Conservation (phyloP, 2,113 vertebrate genomes). For the Gobiocypris rarus region DNA sequence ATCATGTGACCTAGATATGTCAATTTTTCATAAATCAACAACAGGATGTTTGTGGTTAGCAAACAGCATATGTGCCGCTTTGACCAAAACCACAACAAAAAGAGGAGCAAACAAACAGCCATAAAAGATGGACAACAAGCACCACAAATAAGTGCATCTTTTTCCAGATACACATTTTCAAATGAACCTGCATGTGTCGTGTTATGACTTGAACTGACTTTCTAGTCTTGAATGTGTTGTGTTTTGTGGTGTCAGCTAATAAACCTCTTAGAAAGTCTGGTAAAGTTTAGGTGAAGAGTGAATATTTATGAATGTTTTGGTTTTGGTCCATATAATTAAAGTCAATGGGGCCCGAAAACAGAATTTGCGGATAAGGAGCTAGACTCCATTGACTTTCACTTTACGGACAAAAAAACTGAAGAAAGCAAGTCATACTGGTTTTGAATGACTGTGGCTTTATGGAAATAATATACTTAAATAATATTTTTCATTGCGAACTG, state of each 20-base stretch:
- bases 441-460: background rate
- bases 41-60: constrained; percentile 9
- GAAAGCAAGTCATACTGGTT: background rate
- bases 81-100: constrained; percentile 3
- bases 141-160: background rate
- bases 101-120: background rate
- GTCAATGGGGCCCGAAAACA: too few relatives aligned
- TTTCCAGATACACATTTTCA: background rate
- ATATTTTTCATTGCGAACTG: too few relatives aligned
- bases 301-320: background rate
- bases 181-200: background rate
- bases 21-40: background rate
- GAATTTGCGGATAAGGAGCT: too few relatives aligned
- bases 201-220: constrained; percentile 19
- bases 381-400: background rate
- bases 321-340: background rate
- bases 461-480: background rate
- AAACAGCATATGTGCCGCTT: background rate
- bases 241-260: background rate
- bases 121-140: background rate
- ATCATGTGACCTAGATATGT: background rate
- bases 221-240: background rate
- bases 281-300: background rate
- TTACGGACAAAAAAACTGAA: background rate
- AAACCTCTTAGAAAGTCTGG: background rate